Evolutionary conservation across 2,797 vertebrate species (phyloP).

Genomic region (Sphenodon punctatus): DNA sequence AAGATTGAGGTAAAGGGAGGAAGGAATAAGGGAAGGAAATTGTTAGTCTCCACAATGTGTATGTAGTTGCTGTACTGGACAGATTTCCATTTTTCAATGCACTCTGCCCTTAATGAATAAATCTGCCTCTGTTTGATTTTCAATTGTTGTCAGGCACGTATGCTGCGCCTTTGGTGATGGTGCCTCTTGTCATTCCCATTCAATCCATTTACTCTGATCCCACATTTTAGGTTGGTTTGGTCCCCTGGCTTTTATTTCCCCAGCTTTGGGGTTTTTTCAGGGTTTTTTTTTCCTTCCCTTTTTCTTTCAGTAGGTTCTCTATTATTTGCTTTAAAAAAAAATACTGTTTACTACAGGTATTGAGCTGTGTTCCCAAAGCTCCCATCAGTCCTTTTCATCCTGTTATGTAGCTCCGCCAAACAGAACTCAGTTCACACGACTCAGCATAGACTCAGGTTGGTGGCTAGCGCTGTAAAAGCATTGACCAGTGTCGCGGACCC

Average conservation of each 20-base stretch:
- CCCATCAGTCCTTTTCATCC: slow-evolving; percentile 49
- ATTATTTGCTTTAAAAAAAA: slow-evolving; percentile 41
- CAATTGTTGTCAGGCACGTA: not conserved
- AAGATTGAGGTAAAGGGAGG: too few species aligned
- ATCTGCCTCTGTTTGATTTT: too few species aligned
- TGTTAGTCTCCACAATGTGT: too few species aligned
- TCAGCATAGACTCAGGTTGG: slow-evolving; percentile 59
- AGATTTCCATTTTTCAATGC: too few species aligned
- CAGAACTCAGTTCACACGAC: slow-evolving; percentile 41
- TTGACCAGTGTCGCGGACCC: slow-evolving; percentile 56
- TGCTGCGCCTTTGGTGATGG: not conserved
- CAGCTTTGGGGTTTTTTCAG: too few species aligned
- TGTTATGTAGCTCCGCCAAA: slow-evolving; percentile 48
- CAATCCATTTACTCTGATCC: not conserved
- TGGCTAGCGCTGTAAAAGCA: slow-evolving; percentile 58
- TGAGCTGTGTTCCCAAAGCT: slow-evolving; percentile 42
- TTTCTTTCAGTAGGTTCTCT: slow-evolving; percentile 1
- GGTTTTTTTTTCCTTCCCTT: not conserved
- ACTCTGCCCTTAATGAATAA: too few species aligned
- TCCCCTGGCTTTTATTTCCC: too few species aligned
- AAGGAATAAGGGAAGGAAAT: too few species aligned
- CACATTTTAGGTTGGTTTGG: slow-evolving; percentile 4
- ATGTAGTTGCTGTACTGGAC: too few species aligned
- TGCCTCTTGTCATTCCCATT: slow-evolving; percentile 2
- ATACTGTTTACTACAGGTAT: slow-evolving; percentile 24